Conservation (phyloP, 2,113 vertebrate genomes). For the Sapayoa aenigma region DNA sequence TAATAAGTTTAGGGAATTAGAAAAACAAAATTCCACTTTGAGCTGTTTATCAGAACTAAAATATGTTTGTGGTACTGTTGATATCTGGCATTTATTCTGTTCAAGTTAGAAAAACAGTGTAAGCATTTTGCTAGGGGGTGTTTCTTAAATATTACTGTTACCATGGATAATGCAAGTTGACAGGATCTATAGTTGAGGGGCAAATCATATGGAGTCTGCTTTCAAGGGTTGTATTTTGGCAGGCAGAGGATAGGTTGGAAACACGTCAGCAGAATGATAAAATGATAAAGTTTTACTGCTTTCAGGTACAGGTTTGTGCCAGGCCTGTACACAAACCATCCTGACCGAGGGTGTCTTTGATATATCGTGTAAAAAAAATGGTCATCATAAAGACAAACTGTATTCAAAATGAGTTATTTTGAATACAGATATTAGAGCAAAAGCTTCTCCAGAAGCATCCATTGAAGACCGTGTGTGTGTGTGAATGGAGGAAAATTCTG, state of each 20-base stretch:
- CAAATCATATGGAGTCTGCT: conserved; percentile 26
- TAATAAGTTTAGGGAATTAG: background rate
- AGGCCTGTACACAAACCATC: background rate
- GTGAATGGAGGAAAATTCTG: background rate
- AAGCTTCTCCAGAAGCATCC: background rate
- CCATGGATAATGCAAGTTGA: conserved; percentile 52
- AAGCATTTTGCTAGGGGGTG: conserved; percentile 34
- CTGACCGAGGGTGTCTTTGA: background rate
- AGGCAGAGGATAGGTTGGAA: conserved; percentile 53
- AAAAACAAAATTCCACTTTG: background rate
- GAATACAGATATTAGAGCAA: background rate
- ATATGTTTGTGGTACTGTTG: background rate
- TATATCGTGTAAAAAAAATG: background rate
- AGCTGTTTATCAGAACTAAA: background rate
- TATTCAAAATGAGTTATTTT: background rate
- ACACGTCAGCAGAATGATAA: background rate
- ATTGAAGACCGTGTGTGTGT: background rate
- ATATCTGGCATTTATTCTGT: conserved; percentile 23
- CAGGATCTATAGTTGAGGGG: conserved; percentile 55
- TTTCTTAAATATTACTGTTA: conserved; percentile 54
- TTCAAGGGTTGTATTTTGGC: conserved; percentile 32
- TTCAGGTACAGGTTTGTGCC: background rate
- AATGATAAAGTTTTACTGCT: background rate
- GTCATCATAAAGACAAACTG: background rate
- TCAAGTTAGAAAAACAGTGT: background rate